Evolutionary conservation across 2,113 vertebrate genomes (phyloP), one percentile per base, ranked within the genome.

Genomic region (Paradisaea rubra): DNA sequence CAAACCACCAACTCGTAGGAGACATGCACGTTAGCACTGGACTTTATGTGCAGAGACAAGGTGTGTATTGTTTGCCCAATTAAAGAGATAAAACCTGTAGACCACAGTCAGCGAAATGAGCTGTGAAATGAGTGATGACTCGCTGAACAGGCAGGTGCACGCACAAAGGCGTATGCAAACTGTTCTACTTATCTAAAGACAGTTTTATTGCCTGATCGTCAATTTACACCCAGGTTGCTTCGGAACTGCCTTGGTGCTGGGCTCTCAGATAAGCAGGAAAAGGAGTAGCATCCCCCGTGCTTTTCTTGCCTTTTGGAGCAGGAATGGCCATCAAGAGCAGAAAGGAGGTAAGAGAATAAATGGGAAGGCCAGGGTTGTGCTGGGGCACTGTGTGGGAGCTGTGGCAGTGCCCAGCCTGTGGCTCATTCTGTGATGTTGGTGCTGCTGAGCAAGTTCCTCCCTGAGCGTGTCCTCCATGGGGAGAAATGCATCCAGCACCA

Each of bases 61-160:
- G 93, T 96, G 88, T 95, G 88, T 85, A 88, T 86, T 93, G 92
- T 96, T 97, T 95, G 93, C 77, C 91, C 94, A 96, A 95, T 95
- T 96, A 96, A 95, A 93, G 89, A 95, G 90, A 96, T 91, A 95
- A 95, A 97, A 82, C 86, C 70, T 50, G 78, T 17, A 91, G 92
- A 50, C 92, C 84, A 85, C 69, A 91, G 94, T 83, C 93, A 95
- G 85, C 10, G 31, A 95, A 97, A 96, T 76, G 90, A 94, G 91
- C 96, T 96, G 96, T 95, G 90, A 86, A 93, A 88, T 94, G 94
- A 95, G 88, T 27, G 93, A 90, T 96, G 95, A 95, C 79, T 90
- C n/a, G 60, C 76, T 50, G 72, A 95, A 74, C 91, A 93, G 89
- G 95, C 91, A 96, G 93, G 96, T 95, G 95, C 91, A 86, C 0